Conservation (phyloP, 2,113 vertebrate species). For the Chaenogobius annularis region DNA sequence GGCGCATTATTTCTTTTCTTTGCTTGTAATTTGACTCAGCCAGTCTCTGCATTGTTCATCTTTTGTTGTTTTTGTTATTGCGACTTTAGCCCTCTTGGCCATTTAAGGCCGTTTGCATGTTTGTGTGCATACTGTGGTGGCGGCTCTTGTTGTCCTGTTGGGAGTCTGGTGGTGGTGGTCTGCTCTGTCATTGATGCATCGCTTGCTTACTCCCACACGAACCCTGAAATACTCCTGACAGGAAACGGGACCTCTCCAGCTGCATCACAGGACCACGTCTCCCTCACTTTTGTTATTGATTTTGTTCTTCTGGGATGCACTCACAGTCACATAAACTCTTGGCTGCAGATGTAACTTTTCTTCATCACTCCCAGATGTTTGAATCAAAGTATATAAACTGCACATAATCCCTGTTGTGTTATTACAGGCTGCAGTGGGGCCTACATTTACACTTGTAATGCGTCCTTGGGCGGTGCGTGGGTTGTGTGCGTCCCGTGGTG, state of each 20-base stretch:
- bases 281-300: constrained; percentile 59
- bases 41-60: constrained; percentile 9
- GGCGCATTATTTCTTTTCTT: constrained; percentile 39
- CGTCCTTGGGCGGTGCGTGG: constrained; percentile 46
- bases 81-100: constrained; percentile 18
- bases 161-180: constrained; percentile 50
- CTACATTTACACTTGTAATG: constrained; percentile 29
- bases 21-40: constrained; percentile 42
- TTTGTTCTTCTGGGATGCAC: constrained; percentile 33
- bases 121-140: constrained; percentile 24
- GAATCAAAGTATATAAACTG: constrained; percentile 60
- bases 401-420: constrained; percentile 66
- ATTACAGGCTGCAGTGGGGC: constrained; percentile 44
- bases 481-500: constrained; percentile 51
- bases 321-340: constrained; percentile 44
- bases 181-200: constrained; percentile 59
- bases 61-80: background rate
- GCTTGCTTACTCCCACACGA: constrained; percentile 67
- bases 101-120: constrained; percentile 19
- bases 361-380: constrained; percentile 76
- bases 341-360: constrained; percentile 56
- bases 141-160: constrained; percentile 16
- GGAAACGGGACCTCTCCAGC: constrained; percentile 70
- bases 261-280: constrained; percentile 50
- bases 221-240: constrained; percentile 56